phyloP scores from a whole-genome alignment of 2,797 vertebrate species.

The Lindbergichthys nudifrons region DNA sequence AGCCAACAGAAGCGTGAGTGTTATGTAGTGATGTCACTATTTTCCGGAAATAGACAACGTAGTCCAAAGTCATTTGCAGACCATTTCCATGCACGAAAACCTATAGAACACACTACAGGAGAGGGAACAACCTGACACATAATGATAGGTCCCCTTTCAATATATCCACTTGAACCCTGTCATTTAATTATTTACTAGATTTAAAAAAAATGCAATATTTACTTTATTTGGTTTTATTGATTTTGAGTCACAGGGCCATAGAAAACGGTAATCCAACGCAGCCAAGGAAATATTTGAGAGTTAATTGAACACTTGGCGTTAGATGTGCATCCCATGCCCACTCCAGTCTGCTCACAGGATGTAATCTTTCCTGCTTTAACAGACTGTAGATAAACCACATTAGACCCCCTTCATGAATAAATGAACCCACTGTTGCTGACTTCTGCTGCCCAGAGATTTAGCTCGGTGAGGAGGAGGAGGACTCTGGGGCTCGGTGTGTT shows the following conservation, averaged over 20 bases:
- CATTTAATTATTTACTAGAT: no score
- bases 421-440: conserved; percentile 57
- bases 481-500: conserved; percentile 50
- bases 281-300: not conserved
- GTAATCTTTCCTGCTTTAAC: not conserved
- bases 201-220: no score
- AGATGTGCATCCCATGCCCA: not conserved
- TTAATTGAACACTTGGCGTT: not conserved
- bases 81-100: no score
- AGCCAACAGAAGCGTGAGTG: no score
- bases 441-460: conserved; percentile 48
- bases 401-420: conserved; percentile 63
- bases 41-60: no score
- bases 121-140: no score
- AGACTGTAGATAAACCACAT: conserved; percentile 32
- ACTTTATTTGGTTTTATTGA: no score
- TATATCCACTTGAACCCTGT: no score
- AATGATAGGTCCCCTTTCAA: no score
- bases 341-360: not conserved
- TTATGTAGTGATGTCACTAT: no score
- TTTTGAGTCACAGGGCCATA: not conserved
- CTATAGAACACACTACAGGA: no score
- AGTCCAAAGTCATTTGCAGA: no score
- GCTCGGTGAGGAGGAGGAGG: conserved; percentile 23
- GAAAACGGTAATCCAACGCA: not conserved